Conservation (phyloP, 2,113 vertebrate species). For the Corydoras sp. region DNA sequence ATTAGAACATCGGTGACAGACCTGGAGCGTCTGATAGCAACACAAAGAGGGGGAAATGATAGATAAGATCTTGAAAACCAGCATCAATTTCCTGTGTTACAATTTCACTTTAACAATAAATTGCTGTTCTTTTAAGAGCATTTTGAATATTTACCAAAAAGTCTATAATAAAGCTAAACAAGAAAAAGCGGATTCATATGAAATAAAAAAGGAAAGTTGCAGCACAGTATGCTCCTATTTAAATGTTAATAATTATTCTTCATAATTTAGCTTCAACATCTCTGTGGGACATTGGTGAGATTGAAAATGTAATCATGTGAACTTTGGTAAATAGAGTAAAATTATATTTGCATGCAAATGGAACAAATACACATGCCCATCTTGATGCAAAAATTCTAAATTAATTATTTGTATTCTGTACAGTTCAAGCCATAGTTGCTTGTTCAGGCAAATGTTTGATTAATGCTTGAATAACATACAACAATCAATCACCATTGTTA, state of each 20-base stretch:
- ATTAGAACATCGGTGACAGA: conserved; percentile 3
- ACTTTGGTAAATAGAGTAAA: conserved; percentile 24
- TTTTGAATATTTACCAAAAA: no score
- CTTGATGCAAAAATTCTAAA: not conserved
- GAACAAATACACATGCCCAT: conserved; percentile 21
- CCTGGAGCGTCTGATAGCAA: no score
- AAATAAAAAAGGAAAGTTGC: no score
- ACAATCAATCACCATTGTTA: not conserved
- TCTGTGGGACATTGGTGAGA: conserved; percentile 1
- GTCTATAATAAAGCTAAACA: no score
- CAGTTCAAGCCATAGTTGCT: not conserved
- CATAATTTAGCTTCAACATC: conserved; percentile 19
- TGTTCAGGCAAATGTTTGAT: not conserved
- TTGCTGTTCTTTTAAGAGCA: no score
- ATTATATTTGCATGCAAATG: conserved; percentile 20
- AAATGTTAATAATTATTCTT: not conserved
- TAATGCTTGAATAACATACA: not conserved
- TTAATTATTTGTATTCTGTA: not conserved
- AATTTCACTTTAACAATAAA: no score
- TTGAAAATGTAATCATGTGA: conserved; percentile 14
- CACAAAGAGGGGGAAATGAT: no score
- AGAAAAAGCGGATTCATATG: no score
- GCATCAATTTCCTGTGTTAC: no score
- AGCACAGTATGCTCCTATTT: no score
- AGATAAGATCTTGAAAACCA: no score